Evolutionary conservation across 2,888 invertebrate species (phyloP).

Genomic region (Drosophila koepferae): DNA sequence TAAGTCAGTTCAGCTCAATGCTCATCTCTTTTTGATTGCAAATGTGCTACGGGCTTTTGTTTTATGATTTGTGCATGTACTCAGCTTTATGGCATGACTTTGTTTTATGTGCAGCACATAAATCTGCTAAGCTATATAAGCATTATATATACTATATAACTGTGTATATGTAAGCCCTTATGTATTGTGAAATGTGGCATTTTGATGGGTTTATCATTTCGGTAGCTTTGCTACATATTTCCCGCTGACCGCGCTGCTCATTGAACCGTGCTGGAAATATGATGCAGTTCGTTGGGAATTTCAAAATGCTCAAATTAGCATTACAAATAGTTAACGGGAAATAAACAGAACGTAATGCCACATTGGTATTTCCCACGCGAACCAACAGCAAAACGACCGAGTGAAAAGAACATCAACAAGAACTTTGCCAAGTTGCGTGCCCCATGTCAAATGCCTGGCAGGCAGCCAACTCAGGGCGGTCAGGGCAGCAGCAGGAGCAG

Average conservation of each 20-base stretch:
- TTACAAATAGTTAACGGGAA: conserved; percentile 29
- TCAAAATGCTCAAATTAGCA: conserved; percentile 46
- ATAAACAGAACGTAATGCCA: conserved; percentile 13
- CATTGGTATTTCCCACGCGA: conserved; percentile 53
- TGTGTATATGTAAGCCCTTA: not conserved
- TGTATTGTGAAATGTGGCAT: not conserved
- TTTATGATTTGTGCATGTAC: conserved; percentile 56
- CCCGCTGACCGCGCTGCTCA: conserved; percentile 6
- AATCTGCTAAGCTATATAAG: conserved; percentile 35
- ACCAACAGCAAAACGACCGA: not conserved
- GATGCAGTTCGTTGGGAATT: conserved; percentile 28
- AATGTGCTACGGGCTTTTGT: conserved; percentile 20
- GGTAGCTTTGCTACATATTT: conserved; percentile 23
- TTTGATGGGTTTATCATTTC: conserved; percentile 26
- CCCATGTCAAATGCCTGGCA: conserved; percentile 54
- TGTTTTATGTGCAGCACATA: conserved; percentile 72
- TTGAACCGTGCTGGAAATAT: conserved; percentile 15
- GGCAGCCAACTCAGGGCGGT: conserved; percentile 31
- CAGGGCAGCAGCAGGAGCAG: not conserved
- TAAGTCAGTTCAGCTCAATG: not conserved
- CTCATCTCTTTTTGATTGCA: not conserved
- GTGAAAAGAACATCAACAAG: conserved; percentile 12
- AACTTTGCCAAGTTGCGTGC: conserved; percentile 41
- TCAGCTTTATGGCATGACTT: conserved; percentile 56
- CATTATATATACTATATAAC: not conserved